Percentiles rank a stretch among this genome's conserved stretches.
These are phyloP conservation scores for Halcyon leucocephala DNA, from an alignment of 2,797 vertebrate genomes.

Conservation along the genomic window DNA sequence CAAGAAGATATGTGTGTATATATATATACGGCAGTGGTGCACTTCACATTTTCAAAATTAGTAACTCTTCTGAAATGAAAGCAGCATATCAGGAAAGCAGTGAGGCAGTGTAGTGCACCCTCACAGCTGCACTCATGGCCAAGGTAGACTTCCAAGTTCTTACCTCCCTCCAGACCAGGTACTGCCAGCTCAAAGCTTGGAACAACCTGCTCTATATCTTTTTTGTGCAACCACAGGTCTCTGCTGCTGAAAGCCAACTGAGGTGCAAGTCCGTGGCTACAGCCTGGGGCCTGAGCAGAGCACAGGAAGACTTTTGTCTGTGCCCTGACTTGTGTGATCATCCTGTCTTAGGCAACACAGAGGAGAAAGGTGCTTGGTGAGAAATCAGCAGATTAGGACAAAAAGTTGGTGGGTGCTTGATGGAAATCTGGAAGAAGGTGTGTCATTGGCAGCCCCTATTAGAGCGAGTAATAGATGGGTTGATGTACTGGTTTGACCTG, in stretches of 20 bases:
- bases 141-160: background rate
- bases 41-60: background rate
- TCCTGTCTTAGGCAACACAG: background rate
- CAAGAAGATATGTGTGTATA: background rate
- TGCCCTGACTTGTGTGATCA: accelerated
- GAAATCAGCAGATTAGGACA: background rate
- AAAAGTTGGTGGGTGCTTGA: background rate
- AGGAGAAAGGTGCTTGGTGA: background rate
- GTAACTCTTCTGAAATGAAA: background rate
- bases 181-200: background rate
- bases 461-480: background rate
- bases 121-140: background rate
- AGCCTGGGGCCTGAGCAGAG: background rate
- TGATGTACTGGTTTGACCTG: background rate
- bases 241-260: background rate
- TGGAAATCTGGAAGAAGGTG: background rate
- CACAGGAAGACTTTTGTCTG: background rate
- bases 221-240: background rate
- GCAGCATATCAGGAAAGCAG: background rate
- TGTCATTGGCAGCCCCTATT: background rate
- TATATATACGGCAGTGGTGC: background rate
- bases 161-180: background rate
- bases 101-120: background rate
- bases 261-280: background rate
- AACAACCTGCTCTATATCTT: background rate